Percentiles rank a stretch among this genome's conserved stretches.
These are phyloP conservation scores for Salminus brasiliensis DNA, from an alignment of 2,113 vertebrate genomes.

Conservation along the genomic window DNA sequence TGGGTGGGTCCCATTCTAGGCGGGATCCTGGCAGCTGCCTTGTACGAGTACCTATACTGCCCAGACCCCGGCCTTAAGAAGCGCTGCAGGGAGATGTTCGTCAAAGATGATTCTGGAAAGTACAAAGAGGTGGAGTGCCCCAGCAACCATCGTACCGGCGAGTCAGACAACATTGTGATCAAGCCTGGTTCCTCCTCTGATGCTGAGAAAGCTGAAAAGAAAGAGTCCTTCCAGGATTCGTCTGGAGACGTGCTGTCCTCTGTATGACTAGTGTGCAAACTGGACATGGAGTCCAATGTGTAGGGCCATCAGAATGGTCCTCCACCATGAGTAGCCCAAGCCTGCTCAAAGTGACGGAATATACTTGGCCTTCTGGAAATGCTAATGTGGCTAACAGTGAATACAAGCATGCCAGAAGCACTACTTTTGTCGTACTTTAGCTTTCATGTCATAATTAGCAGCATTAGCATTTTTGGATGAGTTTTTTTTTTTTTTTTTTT, in stretches of 20 bases:
- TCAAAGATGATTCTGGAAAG: conserved; percentile 76
- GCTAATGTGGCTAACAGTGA: conserved; percentile 10
- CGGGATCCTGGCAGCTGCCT: conserved; percentile 63
- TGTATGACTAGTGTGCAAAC: conserved; percentile 80
- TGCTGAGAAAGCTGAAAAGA: conserved; percentile 80
- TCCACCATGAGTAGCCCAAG: neutral
- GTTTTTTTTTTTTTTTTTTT: neutral
- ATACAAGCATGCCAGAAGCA: neutral
- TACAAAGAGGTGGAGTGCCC: conserved; percentile 83
- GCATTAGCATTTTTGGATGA: neutral
- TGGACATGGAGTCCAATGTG: conserved; percentile 80
- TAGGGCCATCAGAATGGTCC: conserved; percentile 53
- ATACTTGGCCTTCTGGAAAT: neutral
- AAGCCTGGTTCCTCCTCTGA: conserved; percentile 80
- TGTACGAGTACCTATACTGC: conserved; percentile 74
- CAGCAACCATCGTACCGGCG: conserved; percentile 47
- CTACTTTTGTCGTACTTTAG: neutral
- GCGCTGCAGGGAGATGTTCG: conserved; percentile 76
- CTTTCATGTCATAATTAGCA: neutral
- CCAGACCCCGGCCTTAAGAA: conserved; percentile 67
- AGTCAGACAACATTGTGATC: conserved; percentile 78
- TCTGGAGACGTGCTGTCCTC: conserved; percentile 86
- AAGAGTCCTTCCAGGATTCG: conserved; percentile 74
- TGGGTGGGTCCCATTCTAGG: conserved; percentile 75
- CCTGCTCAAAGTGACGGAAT: neutral